These are phyloP conservation scores for Andrena dorsata DNA, from an alignment of 2,888 invertebrate species.

Conservation along the genomic window DNA sequence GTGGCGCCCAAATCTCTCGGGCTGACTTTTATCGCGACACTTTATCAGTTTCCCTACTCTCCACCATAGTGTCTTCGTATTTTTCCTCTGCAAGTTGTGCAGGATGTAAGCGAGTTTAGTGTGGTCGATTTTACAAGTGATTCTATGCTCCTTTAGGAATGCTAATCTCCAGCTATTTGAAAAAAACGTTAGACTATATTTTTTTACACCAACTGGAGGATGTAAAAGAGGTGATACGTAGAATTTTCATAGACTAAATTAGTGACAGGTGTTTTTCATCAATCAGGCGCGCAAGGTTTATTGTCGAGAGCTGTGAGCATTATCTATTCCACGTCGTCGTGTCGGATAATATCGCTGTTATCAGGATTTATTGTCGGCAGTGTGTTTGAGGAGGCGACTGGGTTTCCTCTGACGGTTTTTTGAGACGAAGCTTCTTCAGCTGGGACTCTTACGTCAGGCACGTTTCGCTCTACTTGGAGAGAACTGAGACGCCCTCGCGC, in stretches of 20 bases:
- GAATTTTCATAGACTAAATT: too few species aligned
- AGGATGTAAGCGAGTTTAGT: neutral
- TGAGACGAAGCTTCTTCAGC: constrained; percentile 29
- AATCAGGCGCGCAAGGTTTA: too few species aligned
- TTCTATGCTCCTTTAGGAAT: too few species aligned
- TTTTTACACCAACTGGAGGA: too few species aligned
- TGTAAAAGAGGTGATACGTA: too few species aligned
- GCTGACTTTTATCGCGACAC: constrained; percentile 42
- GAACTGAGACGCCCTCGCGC: constrained; percentile 54
- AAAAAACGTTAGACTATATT: too few species aligned
- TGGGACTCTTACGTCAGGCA: constrained; percentile 54
- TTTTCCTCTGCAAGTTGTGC: neutral
- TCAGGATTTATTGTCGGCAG: constrained; percentile 47
- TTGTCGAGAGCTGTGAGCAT: neutral
- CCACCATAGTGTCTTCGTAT: constrained; percentile 34
- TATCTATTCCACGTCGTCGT: neutral
- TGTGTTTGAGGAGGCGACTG: constrained; percentile 14
- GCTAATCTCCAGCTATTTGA: too few species aligned
- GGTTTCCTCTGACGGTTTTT: constrained; percentile 8
- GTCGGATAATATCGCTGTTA: constrained; percentile 35
- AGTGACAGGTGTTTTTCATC: too few species aligned
- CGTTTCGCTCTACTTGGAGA: constrained; percentile 67
- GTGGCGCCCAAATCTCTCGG: neutral
- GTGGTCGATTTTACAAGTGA: too few species aligned
- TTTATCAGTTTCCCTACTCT: constrained; percentile 52